Percentiles rank a stretch among this genome's conserved stretches.
These are phyloP conservation scores for Caenorhabditis sulstoni DNA, from an alignment of 2,888 invertebrate species.

Conservation along the genomic window DNA sequence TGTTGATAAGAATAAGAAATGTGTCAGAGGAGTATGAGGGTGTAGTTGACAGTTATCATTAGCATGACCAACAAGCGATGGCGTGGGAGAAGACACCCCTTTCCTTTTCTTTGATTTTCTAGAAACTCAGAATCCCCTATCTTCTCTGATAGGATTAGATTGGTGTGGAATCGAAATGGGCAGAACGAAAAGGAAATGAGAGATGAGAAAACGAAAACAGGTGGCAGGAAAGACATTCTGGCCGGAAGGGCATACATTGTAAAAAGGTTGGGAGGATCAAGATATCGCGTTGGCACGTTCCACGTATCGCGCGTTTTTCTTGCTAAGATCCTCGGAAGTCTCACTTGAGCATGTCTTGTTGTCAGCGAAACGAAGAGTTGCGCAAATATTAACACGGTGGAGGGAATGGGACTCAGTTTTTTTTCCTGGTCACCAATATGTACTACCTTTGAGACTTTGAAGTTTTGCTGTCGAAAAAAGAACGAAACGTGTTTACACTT, in stretches of 20 bases:
- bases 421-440: constrained; percentile 13
- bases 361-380: constrained; percentile 44
- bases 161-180: constrained; percentile 10
- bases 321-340: neutral
- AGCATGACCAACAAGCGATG: constrained; percentile 45
- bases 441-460: neutral
- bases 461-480: constrained; percentile 3
- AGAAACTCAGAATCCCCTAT: no score
- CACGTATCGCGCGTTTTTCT: constrained; percentile 30
- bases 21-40: neutral
- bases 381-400: constrained; percentile 31
- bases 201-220: neutral
- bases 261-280: no score
- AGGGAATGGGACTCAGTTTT: neutral
- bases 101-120: no score
- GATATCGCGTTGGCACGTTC: constrained; percentile 40
- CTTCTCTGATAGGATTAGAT: neutral
- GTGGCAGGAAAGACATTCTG: no score
- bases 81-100: constrained; percentile 16
- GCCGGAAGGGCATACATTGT: no score
- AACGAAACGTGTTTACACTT: constrained; percentile 45
- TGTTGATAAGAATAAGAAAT: constrained; percentile 27
- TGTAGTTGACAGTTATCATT: constrained; percentile 47
- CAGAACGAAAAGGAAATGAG: neutral
- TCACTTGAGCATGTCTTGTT: constrained; percentile 41